These are phyloP conservation scores for Fregetta grallaria DNA, from an alignment of 2,113 vertebrate species.

Conservation along the genomic window DNA sequence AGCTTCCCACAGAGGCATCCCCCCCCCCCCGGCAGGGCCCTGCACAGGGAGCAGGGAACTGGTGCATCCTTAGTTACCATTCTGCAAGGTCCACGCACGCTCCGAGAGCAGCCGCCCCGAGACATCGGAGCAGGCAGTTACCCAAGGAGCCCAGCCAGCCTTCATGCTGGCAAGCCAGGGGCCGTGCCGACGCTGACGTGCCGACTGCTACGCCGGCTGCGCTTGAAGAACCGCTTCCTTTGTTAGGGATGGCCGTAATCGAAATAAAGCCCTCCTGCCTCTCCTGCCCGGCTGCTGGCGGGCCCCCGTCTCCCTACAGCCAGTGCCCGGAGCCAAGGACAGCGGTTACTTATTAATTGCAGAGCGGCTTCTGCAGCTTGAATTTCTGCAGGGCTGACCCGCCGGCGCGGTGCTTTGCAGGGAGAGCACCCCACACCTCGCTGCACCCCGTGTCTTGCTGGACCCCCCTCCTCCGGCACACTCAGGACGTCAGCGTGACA, in stretches of 20 bases:
- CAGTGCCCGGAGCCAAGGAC: not conserved
- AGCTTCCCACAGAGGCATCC: not conserved
- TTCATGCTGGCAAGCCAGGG: accelerated
- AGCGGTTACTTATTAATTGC: conserved; percentile 32
- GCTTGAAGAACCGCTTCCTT: not conserved
- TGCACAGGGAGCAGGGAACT: not conserved
- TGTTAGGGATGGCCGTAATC: not conserved
- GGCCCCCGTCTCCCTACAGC: not conserved
- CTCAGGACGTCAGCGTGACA: not conserved
- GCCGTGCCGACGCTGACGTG: not conserved
- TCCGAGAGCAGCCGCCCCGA: accelerated
- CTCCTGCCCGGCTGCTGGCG: not conserved
- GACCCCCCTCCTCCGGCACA: not conserved
- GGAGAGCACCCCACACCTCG: not conserved
- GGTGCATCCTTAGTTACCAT: not conserved
- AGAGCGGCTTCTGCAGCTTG: not conserved
- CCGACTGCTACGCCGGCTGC: accelerated
- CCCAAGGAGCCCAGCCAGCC: not conserved
- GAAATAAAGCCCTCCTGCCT: not conserved
- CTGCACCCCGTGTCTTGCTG: not conserved
- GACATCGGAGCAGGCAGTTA: not conserved
- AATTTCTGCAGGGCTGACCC: not conserved
- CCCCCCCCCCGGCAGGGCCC: not conserved
- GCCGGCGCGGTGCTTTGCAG: accelerated
- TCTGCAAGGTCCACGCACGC: not conserved